Conservation (phyloP, 2,113 vertebrate genomes). For the Raphicerus campestris region DNA sequence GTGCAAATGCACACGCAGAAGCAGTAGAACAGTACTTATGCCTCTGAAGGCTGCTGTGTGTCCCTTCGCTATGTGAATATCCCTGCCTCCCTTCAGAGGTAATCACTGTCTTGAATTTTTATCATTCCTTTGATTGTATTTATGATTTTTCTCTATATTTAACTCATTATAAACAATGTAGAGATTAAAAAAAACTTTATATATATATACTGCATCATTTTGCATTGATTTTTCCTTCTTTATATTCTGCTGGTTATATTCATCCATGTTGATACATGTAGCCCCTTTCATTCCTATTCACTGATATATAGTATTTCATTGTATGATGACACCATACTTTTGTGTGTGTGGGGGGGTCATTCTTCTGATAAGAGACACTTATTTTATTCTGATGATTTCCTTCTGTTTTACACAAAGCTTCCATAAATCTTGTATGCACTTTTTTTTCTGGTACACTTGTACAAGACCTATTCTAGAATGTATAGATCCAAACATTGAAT, state of each 20-base stretch:
- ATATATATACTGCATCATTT: not conserved
- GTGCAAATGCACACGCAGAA: not conserved
- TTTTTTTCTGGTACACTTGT: not conserved
- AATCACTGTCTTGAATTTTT: not conserved
- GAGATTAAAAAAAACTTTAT: not conserved
- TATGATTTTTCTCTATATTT: not conserved
- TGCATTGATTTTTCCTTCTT: not conserved
- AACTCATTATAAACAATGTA: not conserved
- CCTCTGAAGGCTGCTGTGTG: not conserved
- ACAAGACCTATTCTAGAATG: not conserved
- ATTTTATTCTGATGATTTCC: not conserved
- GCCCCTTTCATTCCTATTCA: not conserved
- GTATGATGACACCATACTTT: not conserved
- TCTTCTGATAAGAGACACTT: not conserved
- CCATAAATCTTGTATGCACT: not conserved
- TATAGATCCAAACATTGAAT: not conserved
- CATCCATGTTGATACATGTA: not conserved
- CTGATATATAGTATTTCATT: not conserved
- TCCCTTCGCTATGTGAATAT: not conserved
- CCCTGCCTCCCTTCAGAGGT: not conserved
- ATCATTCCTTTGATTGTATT: not conserved
- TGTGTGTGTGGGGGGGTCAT: not conserved
- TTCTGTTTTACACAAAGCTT: not conserved
- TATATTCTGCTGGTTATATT: not conserved
- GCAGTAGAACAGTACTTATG: not conserved